phyloP scores from a whole-genome alignment of 2,888 invertebrate genomes.

The Diarsia rubi region DNA sequence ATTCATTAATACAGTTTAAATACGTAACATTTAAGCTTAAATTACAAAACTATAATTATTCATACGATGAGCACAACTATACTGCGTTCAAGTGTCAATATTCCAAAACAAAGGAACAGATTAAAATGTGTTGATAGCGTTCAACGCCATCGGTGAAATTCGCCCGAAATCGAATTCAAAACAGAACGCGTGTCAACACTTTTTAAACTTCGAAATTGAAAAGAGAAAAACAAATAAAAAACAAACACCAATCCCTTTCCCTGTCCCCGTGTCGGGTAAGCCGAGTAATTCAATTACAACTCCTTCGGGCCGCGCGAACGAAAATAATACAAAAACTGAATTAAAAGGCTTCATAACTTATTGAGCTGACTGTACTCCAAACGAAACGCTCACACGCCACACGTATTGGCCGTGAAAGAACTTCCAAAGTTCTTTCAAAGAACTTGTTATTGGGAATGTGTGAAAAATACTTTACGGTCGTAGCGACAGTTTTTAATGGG shows the following conservation, averaged over 20 bases:
- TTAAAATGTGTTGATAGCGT: not conserved
- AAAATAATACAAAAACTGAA: conserved; percentile 79
- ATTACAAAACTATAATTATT: not conserved
- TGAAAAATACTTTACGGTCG: conserved; percentile 45
- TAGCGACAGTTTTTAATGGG: conserved; percentile 50
- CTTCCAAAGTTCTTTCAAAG: conserved; percentile 49
- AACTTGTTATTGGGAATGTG: conserved; percentile 49
- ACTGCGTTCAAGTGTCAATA: not conserved
- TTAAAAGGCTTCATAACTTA: conserved; percentile 82
- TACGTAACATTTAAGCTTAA: not conserved
- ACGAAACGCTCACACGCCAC: conserved; percentile 39
- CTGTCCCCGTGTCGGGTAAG: conserved; percentile 72
- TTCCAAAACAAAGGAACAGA: not conserved
- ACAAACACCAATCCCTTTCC: conserved; percentile 41
- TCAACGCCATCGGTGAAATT: not conserved
- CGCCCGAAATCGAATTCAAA: not conserved
- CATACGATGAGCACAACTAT: not conserved
- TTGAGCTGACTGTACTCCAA: conserved; percentile 61
- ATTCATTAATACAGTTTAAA: too few relatives aligned
- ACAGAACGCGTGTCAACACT: not conserved
- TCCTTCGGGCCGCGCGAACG: conserved; percentile 72
- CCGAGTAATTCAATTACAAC: conserved; percentile 86
- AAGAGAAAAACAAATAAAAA: conserved; percentile 8
- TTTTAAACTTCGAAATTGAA: not conserved
- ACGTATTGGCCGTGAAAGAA: conserved; percentile 49